Evolutionary conservation across 2,797 vertebrate species (phyloP).

Genomic region (Bradypus variegatus): DNA sequence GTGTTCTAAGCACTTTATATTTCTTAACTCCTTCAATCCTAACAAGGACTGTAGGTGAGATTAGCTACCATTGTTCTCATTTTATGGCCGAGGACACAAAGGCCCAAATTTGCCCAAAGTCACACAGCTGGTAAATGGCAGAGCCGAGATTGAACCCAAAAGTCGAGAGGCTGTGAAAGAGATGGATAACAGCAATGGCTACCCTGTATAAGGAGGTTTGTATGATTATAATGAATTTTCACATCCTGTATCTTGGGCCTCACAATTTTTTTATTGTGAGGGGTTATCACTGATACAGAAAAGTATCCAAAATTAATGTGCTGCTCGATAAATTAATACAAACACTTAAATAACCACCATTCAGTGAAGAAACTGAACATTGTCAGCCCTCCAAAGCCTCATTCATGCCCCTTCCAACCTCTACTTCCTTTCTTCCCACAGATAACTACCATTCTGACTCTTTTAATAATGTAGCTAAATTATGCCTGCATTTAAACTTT

Average conservation of each 20-base stretch:
- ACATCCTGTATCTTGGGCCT: neutral
- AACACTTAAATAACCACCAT: neutral
- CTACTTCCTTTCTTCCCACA: neutral
- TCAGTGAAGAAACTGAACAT: neutral
- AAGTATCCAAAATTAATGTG: neutral
- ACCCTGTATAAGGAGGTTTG: neutral
- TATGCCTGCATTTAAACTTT: conserved; percentile 6
- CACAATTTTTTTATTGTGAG: neutral
- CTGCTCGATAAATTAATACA: conserved; percentile 1
- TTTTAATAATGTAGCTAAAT: conserved; percentile 5
- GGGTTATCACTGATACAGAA: neutral
- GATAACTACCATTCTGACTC: neutral
- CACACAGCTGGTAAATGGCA: neutral
- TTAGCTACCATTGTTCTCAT: neutral
- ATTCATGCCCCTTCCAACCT: neutral
- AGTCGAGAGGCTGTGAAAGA: conserved; percentile 13
- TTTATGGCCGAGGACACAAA: conserved; percentile 25
- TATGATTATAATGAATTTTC: conserved; percentile 24
- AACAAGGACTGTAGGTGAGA: neutral
- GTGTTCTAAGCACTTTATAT: neutral
- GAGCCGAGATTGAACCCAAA: neutral
- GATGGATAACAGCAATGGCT: neutral
- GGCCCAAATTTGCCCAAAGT: neutral
- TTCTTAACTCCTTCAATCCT: conserved; percentile 6
- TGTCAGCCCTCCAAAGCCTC: neutral